Evolutionary conservation across 2,888 invertebrate species (phyloP), one percentile per base, ranked within the genome.

Genomic region (Steinernema carpocapsae): DNA sequence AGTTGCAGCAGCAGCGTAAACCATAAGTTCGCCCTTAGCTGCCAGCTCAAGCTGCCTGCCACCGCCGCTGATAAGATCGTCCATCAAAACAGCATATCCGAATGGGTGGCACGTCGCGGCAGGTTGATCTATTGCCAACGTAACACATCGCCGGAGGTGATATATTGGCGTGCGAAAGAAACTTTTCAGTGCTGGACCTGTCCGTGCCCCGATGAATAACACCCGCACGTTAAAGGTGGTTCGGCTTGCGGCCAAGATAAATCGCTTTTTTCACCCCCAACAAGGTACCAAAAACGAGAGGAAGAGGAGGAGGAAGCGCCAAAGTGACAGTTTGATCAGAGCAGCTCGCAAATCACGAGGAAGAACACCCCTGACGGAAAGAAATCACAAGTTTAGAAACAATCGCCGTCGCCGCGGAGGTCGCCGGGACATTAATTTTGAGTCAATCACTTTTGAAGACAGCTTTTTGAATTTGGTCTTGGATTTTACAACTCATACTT

Each of bases 161-260:
- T 64, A 4, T 64, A 64, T 64, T 64, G 64, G 64, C 64, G 64
- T 64, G 64, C 64, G 64, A 64, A 64, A 64, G 64, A 64, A 64
- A 64, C 64, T 64, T 64, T 64, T 32, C 64, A 64, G 64, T 64
- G 64, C 64, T 32, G 32, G 64, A 64, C 64, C 64, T 64, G 64
- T 64, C 64, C 3, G 2, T 10, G 52, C 52, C 12, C 22, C 64
- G 29, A 64, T 64, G 32, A 64, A 64, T 64, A 64, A 64, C 64
- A 64, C 37, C 37, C 64, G 64, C 64, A 32, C 64, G 64, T 14
- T 26, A 64, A 64, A 64, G 64, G 64, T 64, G 64, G 64, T 64
- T 29, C 37, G 22, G 64, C 64, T 64, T 64, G 64, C 37, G 64
- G 64, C 22, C 64, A 64, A 29, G 64, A 64, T 64, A 64, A 64